Percentiles rank a stretch among this genome's conserved stretches.
Evolutionary conservation across 2,797 vertebrate genomes (phyloP).

Genomic region (Cynopterus sphinx): DNA sequence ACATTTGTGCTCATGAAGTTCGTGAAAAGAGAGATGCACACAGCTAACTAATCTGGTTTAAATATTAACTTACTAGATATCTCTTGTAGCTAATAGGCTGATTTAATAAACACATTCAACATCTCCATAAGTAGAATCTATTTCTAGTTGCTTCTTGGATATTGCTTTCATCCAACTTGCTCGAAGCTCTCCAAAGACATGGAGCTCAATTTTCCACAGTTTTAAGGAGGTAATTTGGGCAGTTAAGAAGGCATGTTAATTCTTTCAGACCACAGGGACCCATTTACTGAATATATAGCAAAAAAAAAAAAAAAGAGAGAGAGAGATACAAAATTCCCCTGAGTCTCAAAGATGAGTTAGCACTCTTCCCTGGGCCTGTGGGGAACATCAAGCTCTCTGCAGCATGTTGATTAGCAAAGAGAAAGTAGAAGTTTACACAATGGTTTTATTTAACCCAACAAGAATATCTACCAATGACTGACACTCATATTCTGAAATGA

Average conservation of each 20-base stretch:
- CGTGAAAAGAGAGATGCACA: not conserved
- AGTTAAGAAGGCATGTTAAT: conserved; percentile 1
- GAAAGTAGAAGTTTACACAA: not conserved
- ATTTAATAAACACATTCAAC: conserved; percentile 38
- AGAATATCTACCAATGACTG: not conserved
- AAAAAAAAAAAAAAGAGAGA: conserved; percentile 17
- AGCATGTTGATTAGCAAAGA: not conserved
- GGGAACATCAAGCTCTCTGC: not conserved
- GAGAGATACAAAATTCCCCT: conserved; percentile 14
- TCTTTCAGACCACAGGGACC: not conserved
- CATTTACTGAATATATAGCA: conserved; percentile 17
- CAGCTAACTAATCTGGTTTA: conserved; percentile 12
- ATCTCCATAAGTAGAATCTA: conserved; percentile 36
- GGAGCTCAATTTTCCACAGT: conserved; percentile 12
- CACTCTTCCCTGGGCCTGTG: not conserved
- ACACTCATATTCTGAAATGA: conserved; percentile 60
- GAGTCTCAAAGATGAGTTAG: not conserved
- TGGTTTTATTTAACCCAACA: conserved; percentile 46
- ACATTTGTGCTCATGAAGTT: not conserved
- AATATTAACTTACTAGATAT: conserved; percentile 46
- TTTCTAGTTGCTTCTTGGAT: conserved; percentile 26
- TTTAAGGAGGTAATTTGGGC: conserved; percentile 35
- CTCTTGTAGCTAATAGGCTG: not conserved
- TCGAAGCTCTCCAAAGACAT: conserved; percentile 51
- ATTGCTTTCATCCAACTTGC: conserved; percentile 22